Percentiles rank a stretch among this genome's conserved stretches.
Conservation (phyloP, 1,140 invertebrate genomes). For the Formica selysi region DNA sequence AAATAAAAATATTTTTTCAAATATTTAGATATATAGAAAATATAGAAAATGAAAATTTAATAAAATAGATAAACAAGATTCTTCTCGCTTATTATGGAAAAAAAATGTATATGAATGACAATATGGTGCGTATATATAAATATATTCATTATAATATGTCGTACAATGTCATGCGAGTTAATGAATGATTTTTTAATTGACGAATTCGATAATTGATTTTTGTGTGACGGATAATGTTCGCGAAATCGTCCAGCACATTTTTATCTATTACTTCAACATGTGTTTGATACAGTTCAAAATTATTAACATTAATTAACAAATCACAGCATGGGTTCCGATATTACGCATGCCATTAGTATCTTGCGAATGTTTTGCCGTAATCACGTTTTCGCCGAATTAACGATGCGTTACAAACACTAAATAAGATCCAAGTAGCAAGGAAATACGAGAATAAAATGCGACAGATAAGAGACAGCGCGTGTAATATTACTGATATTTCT, state of each 20-base stretch:
- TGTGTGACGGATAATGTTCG: background rate
- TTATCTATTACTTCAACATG: background rate
- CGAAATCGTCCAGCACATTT: background rate
- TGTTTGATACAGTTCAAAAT: background rate
- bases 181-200: background rate
- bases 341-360: background rate
- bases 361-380: constrained; percentile 3
- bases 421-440: background rate
- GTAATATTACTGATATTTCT: constrained; percentile 28
- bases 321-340: background rate
- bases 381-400: constrained; percentile 29
- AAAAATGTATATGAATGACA: background rate
- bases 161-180: background rate
- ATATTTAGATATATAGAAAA: background rate
- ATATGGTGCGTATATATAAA: too few species aligned
- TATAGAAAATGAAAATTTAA: background rate
- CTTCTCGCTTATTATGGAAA: background rate
- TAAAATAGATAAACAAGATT: background rate
- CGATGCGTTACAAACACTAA: background rate
- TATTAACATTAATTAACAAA: background rate
- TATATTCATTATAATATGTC: background rate
- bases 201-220: background rate
- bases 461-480: constrained; percentile 6
- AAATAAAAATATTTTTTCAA: too few species aligned
- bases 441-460: constrained; percentile 36